Percentiles rank a stretch among this genome's conserved stretches.
These are phyloP conservation scores for Prosopocoilus inquinatus DNA, from an alignment of 2,888 invertebrate genomes.

Conservation along the genomic window DNA sequence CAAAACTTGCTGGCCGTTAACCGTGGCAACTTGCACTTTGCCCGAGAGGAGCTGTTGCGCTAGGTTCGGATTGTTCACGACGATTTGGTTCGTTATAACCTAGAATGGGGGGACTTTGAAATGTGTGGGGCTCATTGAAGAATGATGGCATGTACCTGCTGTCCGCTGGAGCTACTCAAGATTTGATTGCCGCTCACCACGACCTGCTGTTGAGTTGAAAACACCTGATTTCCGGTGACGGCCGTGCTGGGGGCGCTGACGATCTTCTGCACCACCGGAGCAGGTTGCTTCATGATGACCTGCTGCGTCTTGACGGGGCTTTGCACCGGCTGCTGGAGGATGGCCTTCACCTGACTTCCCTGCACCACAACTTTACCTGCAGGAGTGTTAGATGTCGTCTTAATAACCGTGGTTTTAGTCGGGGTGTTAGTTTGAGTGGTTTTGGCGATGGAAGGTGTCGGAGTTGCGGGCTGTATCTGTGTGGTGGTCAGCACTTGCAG, in stretches of 20 bases:
- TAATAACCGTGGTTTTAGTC: conserved; percentile 35
- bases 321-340: conserved; percentile 29
- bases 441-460: conserved; percentile 41
- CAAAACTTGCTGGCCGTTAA: conserved; percentile 82
- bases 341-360: conserved; percentile 31
- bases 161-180: conserved; percentile 48
- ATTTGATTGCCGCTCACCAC: conserved; percentile 47
- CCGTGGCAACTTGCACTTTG: conserved; percentile 79
- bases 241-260: conserved; percentile 41
- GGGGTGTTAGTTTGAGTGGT: conserved; percentile 30
- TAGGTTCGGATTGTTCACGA: conserved; percentile 73
- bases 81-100: conserved; percentile 64
- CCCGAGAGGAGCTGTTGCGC: conserved; percentile 81
- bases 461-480: conserved; percentile 53
- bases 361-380: conserved; percentile 41
- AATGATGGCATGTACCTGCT: conserved; percentile 44
- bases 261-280: conserved; percentile 49
- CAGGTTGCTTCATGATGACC: conserved; percentile 43
- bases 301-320: conserved; percentile 42
- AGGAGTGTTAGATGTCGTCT: conserved; percentile 33
- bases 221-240: conserved; percentile 47
- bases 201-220: conserved; percentile 41
- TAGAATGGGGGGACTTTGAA: conserved; percentile 25
- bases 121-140: not conserved
- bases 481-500: conserved; percentile 77